Percentiles rank a stretch among this genome's conserved stretches.
Evolutionary conservation across 1,140 invertebrate species (phyloP).

Genomic region (Argopecten irradians): DNA sequence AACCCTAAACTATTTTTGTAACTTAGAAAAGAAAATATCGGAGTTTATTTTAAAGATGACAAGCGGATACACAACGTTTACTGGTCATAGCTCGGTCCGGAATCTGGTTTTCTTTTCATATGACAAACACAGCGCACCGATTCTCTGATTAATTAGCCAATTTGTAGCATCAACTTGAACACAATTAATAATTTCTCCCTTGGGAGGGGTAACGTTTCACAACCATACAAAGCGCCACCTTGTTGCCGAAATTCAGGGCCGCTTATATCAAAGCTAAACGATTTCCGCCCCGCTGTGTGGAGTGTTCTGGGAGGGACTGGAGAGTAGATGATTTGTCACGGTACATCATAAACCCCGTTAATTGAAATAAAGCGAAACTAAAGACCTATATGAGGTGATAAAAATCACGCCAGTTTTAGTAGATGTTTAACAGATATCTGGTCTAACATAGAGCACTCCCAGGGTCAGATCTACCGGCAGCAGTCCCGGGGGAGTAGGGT

Average conservation of each 20-base stretch:
- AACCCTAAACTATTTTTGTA: no score
- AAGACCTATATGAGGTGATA: slow-evolving; percentile 1
- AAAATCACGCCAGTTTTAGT: background rate
- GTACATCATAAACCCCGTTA: background rate
- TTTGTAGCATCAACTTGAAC: slow-evolving; percentile 17
- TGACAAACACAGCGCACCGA: background rate
- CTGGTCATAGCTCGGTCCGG: background rate
- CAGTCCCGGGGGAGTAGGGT: background rate
- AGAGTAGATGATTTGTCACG: background rate
- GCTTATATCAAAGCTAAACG: slow-evolving; percentile 7
- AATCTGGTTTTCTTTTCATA: slow-evolving; percentile 16
- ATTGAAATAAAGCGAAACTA: slow-evolving; percentile 23
- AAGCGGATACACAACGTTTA: background rate
- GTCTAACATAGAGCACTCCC: background rate
- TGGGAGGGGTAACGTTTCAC: background rate
- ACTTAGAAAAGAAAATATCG: no score
- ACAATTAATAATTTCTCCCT: slow-evolving; percentile 6
- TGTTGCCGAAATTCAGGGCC: background rate
- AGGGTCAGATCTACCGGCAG: background rate
- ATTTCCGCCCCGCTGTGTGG: background rate
- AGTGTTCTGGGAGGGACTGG: background rate
- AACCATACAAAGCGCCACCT: background rate
- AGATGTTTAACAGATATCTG: background rate
- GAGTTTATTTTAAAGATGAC: background rate
- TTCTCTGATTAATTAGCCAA: slow-evolving; percentile 5